Evolutionary conservation across 2,113 vertebrate genomes (phyloP).

Genomic region (Oreochromis niloticus): DNA sequence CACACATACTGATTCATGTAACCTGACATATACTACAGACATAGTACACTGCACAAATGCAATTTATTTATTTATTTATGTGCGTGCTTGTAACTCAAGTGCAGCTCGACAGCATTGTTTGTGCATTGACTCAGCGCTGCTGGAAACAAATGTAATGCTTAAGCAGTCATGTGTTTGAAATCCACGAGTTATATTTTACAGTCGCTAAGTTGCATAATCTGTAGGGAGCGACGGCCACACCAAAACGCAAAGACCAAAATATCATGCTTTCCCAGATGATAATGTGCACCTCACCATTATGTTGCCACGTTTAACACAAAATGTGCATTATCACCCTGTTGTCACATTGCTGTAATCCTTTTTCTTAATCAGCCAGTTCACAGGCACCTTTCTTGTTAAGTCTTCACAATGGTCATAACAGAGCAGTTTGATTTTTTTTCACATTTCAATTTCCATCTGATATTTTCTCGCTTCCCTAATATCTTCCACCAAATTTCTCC

Average conservation of each 20-base stretch:
- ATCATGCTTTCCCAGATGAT: background rate
- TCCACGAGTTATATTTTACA: background rate
- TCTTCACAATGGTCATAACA: background rate
- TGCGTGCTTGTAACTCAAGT: background rate
- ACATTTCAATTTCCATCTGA: slow-evolving; percentile 16
- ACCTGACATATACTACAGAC: background rate
- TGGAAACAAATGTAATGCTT: background rate
- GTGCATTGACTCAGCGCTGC: background rate
- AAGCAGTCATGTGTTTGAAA: background rate
- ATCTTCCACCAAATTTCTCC: slow-evolving; percentile 18
- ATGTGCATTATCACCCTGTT: background rate
- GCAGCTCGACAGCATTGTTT: background rate
- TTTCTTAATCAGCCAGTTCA: background rate
- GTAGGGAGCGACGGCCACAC: background rate
- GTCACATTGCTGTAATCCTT: background rate
- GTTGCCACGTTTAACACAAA: background rate
- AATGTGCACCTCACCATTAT: background rate
- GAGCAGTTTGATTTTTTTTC: background rate
- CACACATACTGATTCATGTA: background rate
- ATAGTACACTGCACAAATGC: background rate
- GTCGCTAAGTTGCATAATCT: background rate
- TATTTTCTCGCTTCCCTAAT: slow-evolving; percentile 10
- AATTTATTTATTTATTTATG: background rate
- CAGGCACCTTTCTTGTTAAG: background rate
- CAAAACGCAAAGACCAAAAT: background rate